These are phyloP conservation scores for Heliconius congener DNA, from an alignment of 1,140 invertebrate genomes.

Conservation along the genomic window DNA sequence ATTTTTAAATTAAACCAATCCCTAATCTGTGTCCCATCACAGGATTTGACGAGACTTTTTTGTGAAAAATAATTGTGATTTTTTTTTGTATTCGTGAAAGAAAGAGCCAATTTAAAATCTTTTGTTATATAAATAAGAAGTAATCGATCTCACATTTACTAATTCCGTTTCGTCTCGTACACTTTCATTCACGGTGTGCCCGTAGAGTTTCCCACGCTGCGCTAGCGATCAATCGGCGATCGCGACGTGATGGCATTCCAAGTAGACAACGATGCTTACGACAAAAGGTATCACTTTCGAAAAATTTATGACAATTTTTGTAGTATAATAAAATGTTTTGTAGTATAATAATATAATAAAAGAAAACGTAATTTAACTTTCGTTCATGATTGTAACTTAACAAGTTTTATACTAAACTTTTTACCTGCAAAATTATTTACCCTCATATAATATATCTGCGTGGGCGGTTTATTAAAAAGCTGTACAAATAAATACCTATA, in stretches of 20 bases:
- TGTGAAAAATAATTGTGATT: not conserved
- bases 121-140: conserved; percentile 7
- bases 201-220: conserved; percentile 33
- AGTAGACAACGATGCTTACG: conserved; percentile 10
- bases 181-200: conserved; percentile 26
- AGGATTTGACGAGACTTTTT: conserved; percentile 1
- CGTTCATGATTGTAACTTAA: not conserved
- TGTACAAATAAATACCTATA: not conserved
- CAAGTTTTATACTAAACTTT: not conserved
- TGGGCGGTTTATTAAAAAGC: not conserved
- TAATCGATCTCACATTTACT: not conserved
- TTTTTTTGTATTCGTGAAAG: not conserved
- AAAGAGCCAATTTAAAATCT: not conserved
- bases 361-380: not conserved
- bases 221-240: conserved; percentile 32
- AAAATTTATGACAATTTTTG: not conserved
- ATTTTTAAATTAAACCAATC: conserved; percentile 9
- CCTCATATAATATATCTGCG: not conserved
- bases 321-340: not conserved
- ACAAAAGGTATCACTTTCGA: conserved; percentile 18
- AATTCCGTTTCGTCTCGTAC: conserved; percentile 7
- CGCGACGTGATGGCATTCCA: conserved; percentile 34
- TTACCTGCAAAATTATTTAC: not conserved
- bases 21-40: not conserved
- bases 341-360: not conserved